Conservation (phyloP, 1,140 invertebrate species). For the Thaumatotibia leucotreta region DNA sequence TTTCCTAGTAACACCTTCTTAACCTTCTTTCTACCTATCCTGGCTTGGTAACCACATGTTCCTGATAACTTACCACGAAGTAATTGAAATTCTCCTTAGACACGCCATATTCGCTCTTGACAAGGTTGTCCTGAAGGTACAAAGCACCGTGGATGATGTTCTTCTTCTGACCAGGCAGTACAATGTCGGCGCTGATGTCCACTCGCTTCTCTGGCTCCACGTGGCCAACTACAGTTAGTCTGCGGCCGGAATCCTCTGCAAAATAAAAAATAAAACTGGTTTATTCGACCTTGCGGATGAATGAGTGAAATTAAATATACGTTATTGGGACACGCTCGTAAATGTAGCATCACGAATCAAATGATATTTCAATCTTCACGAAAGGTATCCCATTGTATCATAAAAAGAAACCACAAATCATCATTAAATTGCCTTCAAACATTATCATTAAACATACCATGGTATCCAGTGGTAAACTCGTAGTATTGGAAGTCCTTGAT, state of each 20-base stretch:
- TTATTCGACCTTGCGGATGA: too few relatives aligned
- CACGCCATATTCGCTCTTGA: constrained; percentile 81
- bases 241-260: constrained; percentile 68
- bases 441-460: constrained; percentile 61
- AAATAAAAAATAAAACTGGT: constrained; percentile 28
- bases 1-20: too few relatives aligned
- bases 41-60: too few relatives aligned
- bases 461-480: constrained; percentile 70
- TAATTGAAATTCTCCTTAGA: constrained; percentile 80
- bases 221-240: constrained; percentile 76
- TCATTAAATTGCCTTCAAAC: too few relatives aligned
- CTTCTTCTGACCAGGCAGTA: constrained; percentile 77
- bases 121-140: constrained; percentile 81
- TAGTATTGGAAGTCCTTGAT: constrained; percentile 77
- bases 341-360: too few relatives aligned
- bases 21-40: too few relatives aligned
- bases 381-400: too few relatives aligned
- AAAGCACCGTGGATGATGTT: constrained; percentile 78
- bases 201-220: constrained; percentile 81
- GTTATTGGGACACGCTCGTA: too few relatives aligned
- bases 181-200: constrained; percentile 78
- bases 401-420: too few relatives aligned
- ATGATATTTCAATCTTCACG: too few relatives aligned
- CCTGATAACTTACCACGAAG: constrained; percentile 74
- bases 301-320: too few relatives aligned